These are phyloP conservation scores for Rhinolophus sinicus DNA, from an alignment of 2,113 vertebrate genomes.

Conservation along the genomic window DNA sequence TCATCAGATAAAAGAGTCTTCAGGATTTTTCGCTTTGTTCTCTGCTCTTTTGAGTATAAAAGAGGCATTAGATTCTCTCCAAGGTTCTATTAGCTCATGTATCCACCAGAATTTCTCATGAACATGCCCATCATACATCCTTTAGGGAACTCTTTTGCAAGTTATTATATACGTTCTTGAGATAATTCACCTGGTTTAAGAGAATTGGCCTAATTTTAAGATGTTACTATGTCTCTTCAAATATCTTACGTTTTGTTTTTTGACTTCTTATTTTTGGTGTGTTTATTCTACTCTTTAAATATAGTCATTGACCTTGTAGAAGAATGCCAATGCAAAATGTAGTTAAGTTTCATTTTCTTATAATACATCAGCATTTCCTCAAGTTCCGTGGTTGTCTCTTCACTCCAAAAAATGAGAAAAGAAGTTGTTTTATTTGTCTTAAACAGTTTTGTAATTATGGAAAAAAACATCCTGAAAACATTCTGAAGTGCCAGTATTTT, in stretches of 20 bases:
- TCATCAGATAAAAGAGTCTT: neutral
- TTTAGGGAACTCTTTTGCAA: neutral
- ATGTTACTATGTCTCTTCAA: neutral
- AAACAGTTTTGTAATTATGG: neutral
- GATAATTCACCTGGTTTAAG: neutral
- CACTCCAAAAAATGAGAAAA: neutral
- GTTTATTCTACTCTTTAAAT: constrained; percentile 30
- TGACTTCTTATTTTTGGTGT: neutral
- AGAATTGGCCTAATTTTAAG: neutral
- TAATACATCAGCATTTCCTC: neutral
- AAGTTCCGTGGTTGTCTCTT: neutral
- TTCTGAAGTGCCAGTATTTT: neutral
- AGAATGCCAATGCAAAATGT: neutral
- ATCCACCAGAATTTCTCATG: neutral
- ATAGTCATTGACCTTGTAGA: neutral
- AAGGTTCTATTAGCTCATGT: neutral
- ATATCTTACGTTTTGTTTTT: neutral
- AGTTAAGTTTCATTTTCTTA: neutral
- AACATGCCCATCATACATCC: neutral
- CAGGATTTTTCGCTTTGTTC: neutral
- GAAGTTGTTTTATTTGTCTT: neutral
- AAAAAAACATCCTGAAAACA: neutral
- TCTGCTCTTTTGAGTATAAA: neutral
- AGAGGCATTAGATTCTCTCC: neutral
- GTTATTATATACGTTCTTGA: neutral